Evolutionary conservation across 2,888 invertebrate species (phyloP).

Genomic region (Odontothrips loti): DNA sequence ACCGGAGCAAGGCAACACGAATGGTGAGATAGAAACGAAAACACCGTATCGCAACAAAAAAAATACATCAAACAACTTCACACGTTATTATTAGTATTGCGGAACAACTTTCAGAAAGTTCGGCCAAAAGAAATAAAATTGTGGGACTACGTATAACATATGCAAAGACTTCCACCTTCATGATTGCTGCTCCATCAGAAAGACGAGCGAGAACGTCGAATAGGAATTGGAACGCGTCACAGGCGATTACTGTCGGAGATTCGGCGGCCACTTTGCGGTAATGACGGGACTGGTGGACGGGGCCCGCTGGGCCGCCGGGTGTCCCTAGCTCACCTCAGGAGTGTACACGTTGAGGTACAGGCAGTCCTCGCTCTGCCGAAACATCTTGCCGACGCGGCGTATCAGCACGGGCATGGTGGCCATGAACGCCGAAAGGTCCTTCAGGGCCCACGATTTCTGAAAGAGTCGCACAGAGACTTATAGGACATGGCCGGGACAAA

Average conservation of each 20-base stretch:
- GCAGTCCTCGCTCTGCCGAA: not conserved
- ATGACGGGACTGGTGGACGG: not conserved
- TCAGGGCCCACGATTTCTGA: not conserved
- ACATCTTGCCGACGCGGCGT: not conserved
- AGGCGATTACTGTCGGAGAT: not conserved
- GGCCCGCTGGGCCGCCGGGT: not conserved
- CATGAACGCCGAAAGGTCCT: not conserved
- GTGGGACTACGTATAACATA: no score
- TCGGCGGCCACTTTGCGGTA: not conserved
- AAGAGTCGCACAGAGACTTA: not conserved
- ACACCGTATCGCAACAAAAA: no score
- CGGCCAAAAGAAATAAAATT: no score
- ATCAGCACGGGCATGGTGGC: not conserved
- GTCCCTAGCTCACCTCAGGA: not conserved
- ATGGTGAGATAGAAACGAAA: no score
- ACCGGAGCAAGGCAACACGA: no score
- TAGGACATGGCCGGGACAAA: no score
- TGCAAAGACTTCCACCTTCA: no score
- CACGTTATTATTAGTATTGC: no score
- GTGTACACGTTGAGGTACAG: constrained; percentile 9
- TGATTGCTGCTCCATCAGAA: no score
- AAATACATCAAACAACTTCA: no score
- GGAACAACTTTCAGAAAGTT: no score
- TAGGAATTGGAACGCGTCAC: not conserved
- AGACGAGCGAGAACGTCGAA: not conserved